Evolutionary conservation across 2,797 vertebrate species (phyloP), one percentile per base, ranked within the genome.

Genomic region (Nannoperca australis): DNA sequence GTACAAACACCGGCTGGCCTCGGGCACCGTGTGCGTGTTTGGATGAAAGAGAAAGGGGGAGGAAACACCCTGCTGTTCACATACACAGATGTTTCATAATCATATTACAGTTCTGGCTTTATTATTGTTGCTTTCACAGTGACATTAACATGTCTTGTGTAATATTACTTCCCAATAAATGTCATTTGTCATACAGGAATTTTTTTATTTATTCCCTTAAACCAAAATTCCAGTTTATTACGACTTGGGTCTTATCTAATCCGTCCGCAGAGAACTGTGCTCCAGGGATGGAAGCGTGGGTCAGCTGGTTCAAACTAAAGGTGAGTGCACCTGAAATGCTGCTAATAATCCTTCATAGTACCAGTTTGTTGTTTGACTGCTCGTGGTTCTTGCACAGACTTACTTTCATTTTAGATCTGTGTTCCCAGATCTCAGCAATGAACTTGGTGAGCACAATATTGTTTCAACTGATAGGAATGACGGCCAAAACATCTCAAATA

Each of bases 1-100:
- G 84, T 95, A 95, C 84, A 95, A 95, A 58, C 94, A 95, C 86
- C 90, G 94, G 2, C 86, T 95, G 83, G 95, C 94, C 10, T 89
- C 93, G 0, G 95, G 94, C 83, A 95, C 95, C 0, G 92, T 95
- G 65, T 95, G 94, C 49, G 88, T 95, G 73, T 95, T 95, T 78
- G 93, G 75, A 51, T 87, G 88, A 90, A 75, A 68, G 49, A 20
- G 15, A 27, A 20, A 38, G 17, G 15, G n/a, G 36, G 24, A n/a
- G 51, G 20, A 61, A 72, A 70, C 58, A 12, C 38, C 51, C 54
- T 64, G 60, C 56, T 65, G 81, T 30, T 70, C 66, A 74, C 81
- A 27, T 27, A 68, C 69, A 65, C 70, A 74, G 65, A 74, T 70
- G 64, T 68, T 76, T 82, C 60, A 61, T 51, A 38, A 72, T 74